A percentile compares a stretch with the other conserved stretches of the same genome.
These are phyloP conservation scores for Dendroctonus valens DNA, from an alignment of 1,140 invertebrate genomes.

Conservation along the genomic window DNA sequence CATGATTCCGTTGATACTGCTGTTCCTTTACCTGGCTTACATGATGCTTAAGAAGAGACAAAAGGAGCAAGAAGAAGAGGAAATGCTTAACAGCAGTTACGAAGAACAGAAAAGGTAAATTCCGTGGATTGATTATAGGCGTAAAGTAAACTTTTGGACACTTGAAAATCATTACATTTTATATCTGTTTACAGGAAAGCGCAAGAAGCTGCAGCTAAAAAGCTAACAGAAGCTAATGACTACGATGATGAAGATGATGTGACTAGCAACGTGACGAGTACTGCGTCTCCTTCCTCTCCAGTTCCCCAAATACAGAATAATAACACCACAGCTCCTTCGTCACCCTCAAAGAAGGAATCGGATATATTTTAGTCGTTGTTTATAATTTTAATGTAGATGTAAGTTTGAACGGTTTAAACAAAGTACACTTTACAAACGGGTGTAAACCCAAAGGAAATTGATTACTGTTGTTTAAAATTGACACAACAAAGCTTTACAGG, in stretches of 20 bases:
- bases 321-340: neutral
- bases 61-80: slow-evolving; percentile 56
- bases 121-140: too few species aligned
- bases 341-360: slow-evolving; percentile 3
- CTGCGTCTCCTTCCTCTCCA: slow-evolving; percentile 18
- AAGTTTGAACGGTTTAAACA: neutral
- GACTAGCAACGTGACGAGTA: slow-evolving; percentile 29
- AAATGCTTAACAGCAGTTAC: slow-evolving; percentile 2
- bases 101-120: slow-evolving; percentile 14
- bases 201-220: slow-evolving; percentile 40
- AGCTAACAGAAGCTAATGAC: slow-evolving; percentile 37
- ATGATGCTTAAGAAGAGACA: slow-evolving; percentile 60
- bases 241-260: slow-evolving; percentile 33
- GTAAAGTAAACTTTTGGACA: too few species aligned
- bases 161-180: neutral
- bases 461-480: too few species aligned
- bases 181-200: slow-evolving; percentile 35
- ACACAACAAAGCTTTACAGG: too few species aligned
- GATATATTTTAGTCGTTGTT: neutral
- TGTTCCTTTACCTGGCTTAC: slow-evolving; percentile 68
- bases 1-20: slow-evolving; percentile 70
- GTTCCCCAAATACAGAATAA: neutral
- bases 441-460: too few species aligned
- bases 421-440: too few species aligned
- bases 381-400: neutral